Evolutionary conservation across 2,797 vertebrate genomes (phyloP).

Genomic region (Gallinago nigripennis): DNA sequence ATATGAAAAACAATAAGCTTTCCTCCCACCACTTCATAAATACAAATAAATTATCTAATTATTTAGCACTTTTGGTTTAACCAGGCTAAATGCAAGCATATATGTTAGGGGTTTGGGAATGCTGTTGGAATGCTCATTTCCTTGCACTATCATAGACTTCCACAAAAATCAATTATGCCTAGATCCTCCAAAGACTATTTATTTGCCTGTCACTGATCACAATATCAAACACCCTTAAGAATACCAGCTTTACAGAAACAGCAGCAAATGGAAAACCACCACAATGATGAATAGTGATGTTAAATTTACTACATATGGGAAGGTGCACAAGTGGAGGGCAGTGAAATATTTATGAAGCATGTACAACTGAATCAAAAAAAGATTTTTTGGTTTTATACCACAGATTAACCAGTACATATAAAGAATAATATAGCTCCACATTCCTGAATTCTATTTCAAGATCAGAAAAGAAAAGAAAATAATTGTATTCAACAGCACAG

Average conservation of each 20-base stretch:
- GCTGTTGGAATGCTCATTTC: neutral
- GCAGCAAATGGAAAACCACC: neutral
- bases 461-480: neutral
- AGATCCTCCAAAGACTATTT: neutral
- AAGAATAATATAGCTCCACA: neutral
- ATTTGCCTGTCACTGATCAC: neutral
- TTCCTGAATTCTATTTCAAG: neutral
- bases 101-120: rapidly evolving
- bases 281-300: neutral
- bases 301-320: neutral
- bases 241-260: neutral
- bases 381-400: neutral
- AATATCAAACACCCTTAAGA: neutral
- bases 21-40: neutral
- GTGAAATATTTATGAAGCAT: neutral
- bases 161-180: neutral
- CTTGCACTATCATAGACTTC: neutral
- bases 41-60: neutral
- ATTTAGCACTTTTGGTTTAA: neutral
- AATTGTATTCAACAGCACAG: neutral
- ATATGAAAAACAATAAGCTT: neutral
- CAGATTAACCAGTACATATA: neutral
- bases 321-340: neutral
- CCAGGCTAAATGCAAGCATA: neutral
- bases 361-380: neutral